Percentiles rank a stretch among this genome's conserved stretches.
These are phyloP conservation scores for Notoglanidium macrostoma DNA, from an alignment of 2,797 vertebrate genomes.

Conservation along the genomic window DNA sequence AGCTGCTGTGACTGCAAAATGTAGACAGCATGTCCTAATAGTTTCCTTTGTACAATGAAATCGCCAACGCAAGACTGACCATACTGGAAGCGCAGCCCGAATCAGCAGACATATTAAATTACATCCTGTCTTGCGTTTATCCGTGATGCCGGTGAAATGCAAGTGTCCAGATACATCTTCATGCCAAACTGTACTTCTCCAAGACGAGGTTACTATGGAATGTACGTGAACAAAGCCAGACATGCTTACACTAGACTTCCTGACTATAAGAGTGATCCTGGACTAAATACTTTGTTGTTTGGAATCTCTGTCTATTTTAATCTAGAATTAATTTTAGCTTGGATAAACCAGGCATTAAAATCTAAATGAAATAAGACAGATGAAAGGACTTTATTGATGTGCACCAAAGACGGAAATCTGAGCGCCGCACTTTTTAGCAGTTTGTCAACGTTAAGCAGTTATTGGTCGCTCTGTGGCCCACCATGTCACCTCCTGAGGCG, in stretches of 20 bases:
- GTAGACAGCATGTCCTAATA: constrained; percentile 1
- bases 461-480: constrained; percentile 45
- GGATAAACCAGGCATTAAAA: constrained; percentile 13
- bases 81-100: background rate
- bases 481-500: constrained; percentile 53
- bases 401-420: constrained; percentile 13
- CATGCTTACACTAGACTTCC: background rate
- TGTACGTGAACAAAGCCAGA: constrained; percentile 9
- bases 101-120: background rate
- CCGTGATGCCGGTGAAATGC: background rate
- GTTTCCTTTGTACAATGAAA: constrained; percentile 5
- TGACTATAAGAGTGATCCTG: background rate
- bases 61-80: background rate
- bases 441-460: constrained; percentile 42
- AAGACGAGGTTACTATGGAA: background rate
- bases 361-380: constrained; percentile 14
- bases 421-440: constrained; percentile 27
- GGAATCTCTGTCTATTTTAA: constrained; percentile 8
- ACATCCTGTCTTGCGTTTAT: background rate
- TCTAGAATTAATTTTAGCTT: constrained; percentile 16
- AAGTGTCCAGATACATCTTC: constrained; percentile 9
- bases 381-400: constrained; percentile 29
- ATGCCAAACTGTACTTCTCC: background rate
- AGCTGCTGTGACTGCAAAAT: constrained; percentile 31
- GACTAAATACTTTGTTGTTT: background rate